phyloP scores from a whole-genome alignment of 92 coral and sea anemone species.

The Plumapathes pennacea region DNA sequence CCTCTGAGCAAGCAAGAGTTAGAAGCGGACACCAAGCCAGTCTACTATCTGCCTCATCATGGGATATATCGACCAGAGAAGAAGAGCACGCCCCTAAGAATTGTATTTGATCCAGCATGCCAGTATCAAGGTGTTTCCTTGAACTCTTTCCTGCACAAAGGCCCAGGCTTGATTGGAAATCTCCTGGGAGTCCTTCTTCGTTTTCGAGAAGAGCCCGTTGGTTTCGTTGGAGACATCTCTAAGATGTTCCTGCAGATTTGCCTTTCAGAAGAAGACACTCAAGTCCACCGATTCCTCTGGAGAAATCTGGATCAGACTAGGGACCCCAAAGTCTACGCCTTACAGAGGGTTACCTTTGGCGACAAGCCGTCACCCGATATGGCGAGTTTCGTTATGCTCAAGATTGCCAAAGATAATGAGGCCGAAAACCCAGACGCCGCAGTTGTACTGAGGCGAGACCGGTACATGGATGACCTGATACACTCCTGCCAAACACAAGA shows the following conservation, averaged over 20 bases:
- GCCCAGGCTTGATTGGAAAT: conserved; percentile 44
- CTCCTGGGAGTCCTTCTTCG: conserved; percentile 38
- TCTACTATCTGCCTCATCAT: conserved; percentile 37
- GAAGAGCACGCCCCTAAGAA: conserved; percentile 24
- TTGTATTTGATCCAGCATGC: conserved; percentile 48
- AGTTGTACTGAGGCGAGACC: conserved; percentile 1
- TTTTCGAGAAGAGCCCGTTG: conserved; percentile 51
- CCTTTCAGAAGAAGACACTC: conserved; percentile 26
- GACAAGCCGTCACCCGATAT: conserved; percentile 49
- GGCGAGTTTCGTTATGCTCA: conserved; percentile 46
- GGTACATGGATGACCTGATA: conserved; percentile 41
- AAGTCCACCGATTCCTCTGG: conserved; percentile 45
- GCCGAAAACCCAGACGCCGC: conserved; percentile 15
- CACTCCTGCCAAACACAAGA: conserved; percentile 17
- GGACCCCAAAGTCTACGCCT: conserved; percentile 16
- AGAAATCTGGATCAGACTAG: conserved; percentile 9
- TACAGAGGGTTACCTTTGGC: conserved; percentile 32
- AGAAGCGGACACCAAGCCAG: conserved; percentile 28
- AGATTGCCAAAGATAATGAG: conserved; percentile 34
- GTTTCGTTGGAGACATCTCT: conserved; percentile 38
- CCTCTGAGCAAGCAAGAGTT: conserved; percentile 14
- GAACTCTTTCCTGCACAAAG: conserved; percentile 19
- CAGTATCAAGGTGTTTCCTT: conserved; percentile 24
- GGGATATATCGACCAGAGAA: conserved; percentile 23
- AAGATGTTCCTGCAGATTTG: conserved; percentile 56